Evolutionary conservation across 2,888 invertebrate genomes (phyloP), one percentile per base, ranked within the genome.

Genomic region (Papilio elwesi): DNA sequence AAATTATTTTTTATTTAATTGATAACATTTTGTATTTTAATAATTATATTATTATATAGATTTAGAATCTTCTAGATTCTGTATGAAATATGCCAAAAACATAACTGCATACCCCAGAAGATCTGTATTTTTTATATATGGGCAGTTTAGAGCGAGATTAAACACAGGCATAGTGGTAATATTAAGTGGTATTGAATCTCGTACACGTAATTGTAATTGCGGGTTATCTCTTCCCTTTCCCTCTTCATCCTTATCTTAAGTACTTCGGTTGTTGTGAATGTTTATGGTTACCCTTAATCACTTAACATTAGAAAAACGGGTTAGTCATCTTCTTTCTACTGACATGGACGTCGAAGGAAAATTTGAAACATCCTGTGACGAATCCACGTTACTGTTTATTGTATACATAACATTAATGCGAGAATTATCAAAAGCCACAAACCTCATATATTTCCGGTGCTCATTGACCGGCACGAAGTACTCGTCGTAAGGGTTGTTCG

Each of bases 381-480:
- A 62, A 59, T 59, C 38, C 59, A 43, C 57, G 13, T 12, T 38
- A 59, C 59, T 9, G 15, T 59, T 10, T 36, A n/a, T 15, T 43
- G 43, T 62, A 9, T 15, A 43, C n/a, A 62, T 43, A 62, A 59
- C n/a, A 59, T 38, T 38, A 62, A 43, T 43, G 43, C 38, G 43
- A 38, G 59, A 43, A 43, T 62, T 62, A 62, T 5, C 26, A 52
- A 62, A 38, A 57, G 65, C 38, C 48, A 76, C 80, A 70, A 70
- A 97, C 97, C 97, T 96, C 94, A 97, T 97, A 86, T 96, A 97
- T 91, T 97, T 97, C 85, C 96, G 95, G 88, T 97, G 97, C 84
- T 97, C 97, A 85, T 97, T 97, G 77, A 97, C 97, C 48, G 97
- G 97, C 76, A 97, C 97, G 87, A 97, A 97, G 89, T 97, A 97